Evolutionary conservation across 2,888 invertebrate genomes (phyloP), one percentile per base, ranked within the genome.

Genomic region (Osedax frankpressi): DNA sequence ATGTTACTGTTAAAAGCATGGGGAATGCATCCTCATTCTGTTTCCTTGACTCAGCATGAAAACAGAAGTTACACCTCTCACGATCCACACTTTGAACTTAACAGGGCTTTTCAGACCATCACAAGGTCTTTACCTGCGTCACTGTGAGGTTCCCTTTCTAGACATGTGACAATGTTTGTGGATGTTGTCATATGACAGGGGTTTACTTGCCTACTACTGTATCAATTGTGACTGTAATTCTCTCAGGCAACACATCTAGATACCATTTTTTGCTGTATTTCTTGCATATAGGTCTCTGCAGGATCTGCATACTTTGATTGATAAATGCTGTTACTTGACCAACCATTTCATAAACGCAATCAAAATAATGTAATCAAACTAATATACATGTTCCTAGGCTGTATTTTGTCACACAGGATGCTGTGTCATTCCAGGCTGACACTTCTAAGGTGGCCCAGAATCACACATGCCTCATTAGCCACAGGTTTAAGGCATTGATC

Each of bases 391-490:
- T 2, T 65, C 24, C 65, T 65, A 65, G 1, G 14, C 1, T 14
- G 2, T 28, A 19, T 65, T 1, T 3, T 25, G 65, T 2, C 65
- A 65, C 65, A n/a, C 24, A n/a, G 65, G 25, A 65, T 24, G 65
- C 1, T 24, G 65, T 2, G 1, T 1, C 65, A 14, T 11, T 19
- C 6, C 63, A 2, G n/a, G 65, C 65, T 11, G 2, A 2, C 65
- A 19, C 65, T 65, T 1, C 1, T 65, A 65, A 0, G 65, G 6
- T 2, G 24, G 65, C 65, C 25, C 25, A 24, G n/a, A 65, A 65
- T 65, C 65, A 65, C 24, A 65, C 2, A 65, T 65, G 65, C 65
- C 65, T 65, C 65, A 65, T 65, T 65, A 65, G 65, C 65, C 6
- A 19, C 2, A 65, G 19, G 65, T 65, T 65, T 19, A 65, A 65